phyloP scores from a whole-genome alignment of 2,888 invertebrate genomes.

The Pammene fasciana region DNA sequence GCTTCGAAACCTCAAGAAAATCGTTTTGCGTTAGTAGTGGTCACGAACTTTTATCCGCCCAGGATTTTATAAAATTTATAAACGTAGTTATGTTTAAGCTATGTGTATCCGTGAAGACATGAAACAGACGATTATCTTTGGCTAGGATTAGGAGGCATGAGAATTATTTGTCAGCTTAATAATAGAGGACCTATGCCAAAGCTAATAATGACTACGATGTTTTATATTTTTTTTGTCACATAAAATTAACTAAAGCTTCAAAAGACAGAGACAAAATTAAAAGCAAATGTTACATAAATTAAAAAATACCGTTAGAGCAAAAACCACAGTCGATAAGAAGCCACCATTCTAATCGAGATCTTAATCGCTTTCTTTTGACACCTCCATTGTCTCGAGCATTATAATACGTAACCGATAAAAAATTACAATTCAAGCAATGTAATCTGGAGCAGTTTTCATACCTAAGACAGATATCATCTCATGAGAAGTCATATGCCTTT shows the following conservation, averaged over 20 bases:
- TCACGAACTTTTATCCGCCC: background rate
- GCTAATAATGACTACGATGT: too few species aligned
- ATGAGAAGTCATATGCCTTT: background rate
- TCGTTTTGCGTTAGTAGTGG: constrained; percentile 8
- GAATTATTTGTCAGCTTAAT: too few species aligned
- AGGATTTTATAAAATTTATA: background rate
- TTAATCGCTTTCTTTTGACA: constrained; percentile 41
- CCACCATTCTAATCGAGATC: constrained; percentile 32
- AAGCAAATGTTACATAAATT: constrained; percentile 7
- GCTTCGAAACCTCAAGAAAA: constrained; percentile 32
- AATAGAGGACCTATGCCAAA: too few species aligned
- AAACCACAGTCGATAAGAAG: constrained; percentile 27
- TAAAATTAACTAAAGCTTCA: too few species aligned
- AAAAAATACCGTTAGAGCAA: constrained; percentile 2
- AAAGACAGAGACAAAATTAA: background rate
- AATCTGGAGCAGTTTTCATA: constrained; percentile 12
- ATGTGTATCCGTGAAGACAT: too few species aligned
- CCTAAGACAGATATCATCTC: background rate
- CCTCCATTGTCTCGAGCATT: constrained; percentile 32
- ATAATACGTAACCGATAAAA: constrained; percentile 32
- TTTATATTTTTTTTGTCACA: too few species aligned
- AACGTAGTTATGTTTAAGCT: too few species aligned
- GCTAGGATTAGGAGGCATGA: too few species aligned
- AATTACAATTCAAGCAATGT: constrained; percentile 27
- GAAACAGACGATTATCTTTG: too few species aligned